These are phyloP conservation scores for Plutomurus gul DNA, from an alignment of 1,140 invertebrate genomes.

Conservation along the genomic window DNA sequence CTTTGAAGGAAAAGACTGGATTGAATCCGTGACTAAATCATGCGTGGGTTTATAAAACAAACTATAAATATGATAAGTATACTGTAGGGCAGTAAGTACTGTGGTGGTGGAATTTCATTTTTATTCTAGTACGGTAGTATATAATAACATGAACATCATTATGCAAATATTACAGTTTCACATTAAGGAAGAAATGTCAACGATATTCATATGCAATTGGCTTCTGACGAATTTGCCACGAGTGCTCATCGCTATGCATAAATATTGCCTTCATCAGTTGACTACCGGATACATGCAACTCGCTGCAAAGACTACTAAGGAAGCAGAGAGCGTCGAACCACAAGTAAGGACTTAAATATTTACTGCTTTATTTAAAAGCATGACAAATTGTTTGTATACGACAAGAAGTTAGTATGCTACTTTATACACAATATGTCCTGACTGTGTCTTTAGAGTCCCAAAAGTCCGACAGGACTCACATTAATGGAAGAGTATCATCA, in stretches of 20 bases:
- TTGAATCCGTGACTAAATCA: constrained; percentile 49
- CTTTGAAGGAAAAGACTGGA: constrained; percentile 45
- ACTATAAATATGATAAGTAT: not conserved
- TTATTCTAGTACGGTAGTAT: not conserved
- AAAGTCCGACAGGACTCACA: not conserved
- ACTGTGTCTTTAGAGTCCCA: not conserved
- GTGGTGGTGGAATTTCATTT: not conserved
- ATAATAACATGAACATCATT: constrained; percentile 35
- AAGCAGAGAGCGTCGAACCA: too few species aligned
- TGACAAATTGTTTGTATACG: not conserved
- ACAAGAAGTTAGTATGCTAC: too few species aligned
- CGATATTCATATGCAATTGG: constrained; percentile 78
- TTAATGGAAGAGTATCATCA: not conserved
- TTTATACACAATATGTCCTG: too few species aligned
- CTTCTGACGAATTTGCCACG: constrained; percentile 74
- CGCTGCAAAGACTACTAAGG: constrained; percentile 56
- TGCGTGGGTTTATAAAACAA: constrained; percentile 40
- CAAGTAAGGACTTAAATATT: not conserved
- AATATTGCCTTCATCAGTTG: constrained; percentile 74
- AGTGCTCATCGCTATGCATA: constrained; percentile 75
- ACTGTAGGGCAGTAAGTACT: not conserved
- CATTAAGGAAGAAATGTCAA: constrained; percentile 72
- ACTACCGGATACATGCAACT: constrained; percentile 68
- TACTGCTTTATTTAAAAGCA: not conserved
- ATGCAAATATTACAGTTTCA: constrained; percentile 71